Evolutionary conservation across 2,888 invertebrate genomes (phyloP).

Genomic region (Drosophila demipolita): DNA sequence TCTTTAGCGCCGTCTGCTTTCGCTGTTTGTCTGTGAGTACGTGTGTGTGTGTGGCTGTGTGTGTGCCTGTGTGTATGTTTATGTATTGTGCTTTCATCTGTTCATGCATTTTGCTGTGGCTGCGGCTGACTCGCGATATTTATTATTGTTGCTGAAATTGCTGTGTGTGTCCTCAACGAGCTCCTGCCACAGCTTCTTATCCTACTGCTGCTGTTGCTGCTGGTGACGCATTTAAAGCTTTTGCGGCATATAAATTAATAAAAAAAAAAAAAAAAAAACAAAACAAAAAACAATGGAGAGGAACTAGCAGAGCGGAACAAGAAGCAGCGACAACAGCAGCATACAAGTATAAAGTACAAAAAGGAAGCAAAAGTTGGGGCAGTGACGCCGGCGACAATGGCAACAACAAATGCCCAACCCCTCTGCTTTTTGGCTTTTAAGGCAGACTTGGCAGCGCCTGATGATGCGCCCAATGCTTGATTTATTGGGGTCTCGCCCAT

Average conservation of each 20-base stretch:
- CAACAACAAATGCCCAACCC: conserved; percentile 24
- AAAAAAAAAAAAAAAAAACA: conserved; percentile 52
- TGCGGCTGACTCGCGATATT: conserved; percentile 79
- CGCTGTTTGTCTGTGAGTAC: conserved; percentile 11
- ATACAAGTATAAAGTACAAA: conserved; percentile 12
- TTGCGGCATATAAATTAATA: conserved; percentile 78
- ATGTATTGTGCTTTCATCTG: conserved; percentile 33
- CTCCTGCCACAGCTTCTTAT: conserved; percentile 21
- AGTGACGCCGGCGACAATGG: conserved; percentile 56
- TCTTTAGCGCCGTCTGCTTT: conserved; percentile 15
- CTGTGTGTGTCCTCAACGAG: conserved; percentile 60
- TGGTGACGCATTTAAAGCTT: conserved; percentile 78
- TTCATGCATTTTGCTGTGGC: conserved; percentile 57
- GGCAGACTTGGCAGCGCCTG: conserved; percentile 55
- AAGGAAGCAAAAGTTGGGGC: conserved; percentile 40
- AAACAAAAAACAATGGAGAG: conserved; percentile 10
- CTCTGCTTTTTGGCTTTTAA: conserved; percentile 33
- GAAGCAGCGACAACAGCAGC: conserved; percentile 35
- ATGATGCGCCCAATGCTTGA: conserved; percentile 76
- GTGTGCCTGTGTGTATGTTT: conserved; percentile 25
- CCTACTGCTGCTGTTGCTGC: conserved; percentile 37
- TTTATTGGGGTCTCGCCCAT: conserved; percentile 53
- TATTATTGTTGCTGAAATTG: conserved; percentile 78
- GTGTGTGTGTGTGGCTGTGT: conserved; percentile 24
- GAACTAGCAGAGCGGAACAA: conserved; percentile 72